A percentile compares a stretch with the other conserved stretches of the same genome.
Conservation (phyloP, 1,140 invertebrate genomes). For the Drosophila navojoa region DNA sequence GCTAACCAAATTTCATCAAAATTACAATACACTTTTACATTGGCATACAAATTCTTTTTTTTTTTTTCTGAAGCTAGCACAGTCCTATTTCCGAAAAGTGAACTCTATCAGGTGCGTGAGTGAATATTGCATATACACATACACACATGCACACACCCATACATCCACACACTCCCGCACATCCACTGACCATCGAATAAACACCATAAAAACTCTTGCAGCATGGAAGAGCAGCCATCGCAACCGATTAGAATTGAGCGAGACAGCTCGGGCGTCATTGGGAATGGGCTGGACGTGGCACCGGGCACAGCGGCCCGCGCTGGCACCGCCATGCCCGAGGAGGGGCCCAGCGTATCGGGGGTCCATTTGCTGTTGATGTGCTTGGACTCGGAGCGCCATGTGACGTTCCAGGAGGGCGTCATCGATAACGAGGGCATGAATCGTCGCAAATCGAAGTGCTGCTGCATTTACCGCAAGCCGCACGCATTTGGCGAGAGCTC, state of each 20-base stretch:
- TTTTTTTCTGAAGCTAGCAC: background rate
- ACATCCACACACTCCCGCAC: too few species aligned
- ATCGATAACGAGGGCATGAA: slow-evolving; percentile 97
- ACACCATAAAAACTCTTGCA: background rate
- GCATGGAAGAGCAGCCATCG: slow-evolving; percentile 26
- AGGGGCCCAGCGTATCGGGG: slow-evolving; percentile 15
- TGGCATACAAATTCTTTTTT: background rate
- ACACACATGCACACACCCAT: background rate
- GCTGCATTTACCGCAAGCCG: slow-evolving; percentile 94
- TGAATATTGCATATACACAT: background rate
- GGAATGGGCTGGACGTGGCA: background rate
- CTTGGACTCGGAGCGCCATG: slow-evolving; percentile 89
- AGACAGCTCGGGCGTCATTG: slow-evolving; percentile 1
- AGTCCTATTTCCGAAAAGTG: background rate
- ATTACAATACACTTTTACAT: slow-evolving; percentile 15
- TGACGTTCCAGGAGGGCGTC: slow-evolving; percentile 93
- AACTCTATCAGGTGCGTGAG: background rate
- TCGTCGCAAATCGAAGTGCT: slow-evolving; percentile 97
- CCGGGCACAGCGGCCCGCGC: background rate
- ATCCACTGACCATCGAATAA: background rate
- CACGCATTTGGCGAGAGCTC: slow-evolving; percentile 92
- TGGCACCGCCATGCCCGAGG: background rate
- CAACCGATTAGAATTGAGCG: slow-evolving; percentile 17
- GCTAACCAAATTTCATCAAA: slow-evolving; percentile 18
- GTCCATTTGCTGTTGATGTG: slow-evolving; percentile 85